Percentiles rank a stretch among this genome's conserved stretches.
These are phyloP conservation scores for Asobara japonica DNA, from an alignment of 1,140 invertebrate genomes.

Conservation along the genomic window DNA sequence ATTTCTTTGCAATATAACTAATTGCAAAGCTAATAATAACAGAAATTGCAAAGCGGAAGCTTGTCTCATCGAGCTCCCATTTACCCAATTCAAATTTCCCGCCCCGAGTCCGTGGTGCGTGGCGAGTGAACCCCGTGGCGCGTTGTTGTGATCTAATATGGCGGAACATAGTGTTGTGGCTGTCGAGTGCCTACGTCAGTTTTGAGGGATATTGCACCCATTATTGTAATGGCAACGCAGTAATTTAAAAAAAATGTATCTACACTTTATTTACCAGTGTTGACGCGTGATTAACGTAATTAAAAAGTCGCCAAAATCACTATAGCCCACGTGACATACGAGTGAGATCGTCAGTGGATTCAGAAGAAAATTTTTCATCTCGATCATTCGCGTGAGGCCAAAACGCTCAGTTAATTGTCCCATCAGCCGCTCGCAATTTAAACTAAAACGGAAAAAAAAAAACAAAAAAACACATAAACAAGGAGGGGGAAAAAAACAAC, in stretches of 20 bases:
- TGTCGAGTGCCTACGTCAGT: conserved; percentile 63
- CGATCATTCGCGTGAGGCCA: conserved; percentile 23
- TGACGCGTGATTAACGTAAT: background rate
- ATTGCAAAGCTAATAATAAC: too few relatives aligned
- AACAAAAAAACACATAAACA: too few relatives aligned
- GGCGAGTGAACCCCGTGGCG: conserved; percentile 61
- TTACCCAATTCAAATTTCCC: conserved; percentile 48
- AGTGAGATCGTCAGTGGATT: conserved; percentile 1
- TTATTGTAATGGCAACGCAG: conserved; percentile 43
- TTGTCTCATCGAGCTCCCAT: too few relatives aligned
- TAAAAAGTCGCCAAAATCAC: background rate
- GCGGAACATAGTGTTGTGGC: conserved; percentile 67
- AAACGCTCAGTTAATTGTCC: conserved; percentile 30
- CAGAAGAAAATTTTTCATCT: background rate
- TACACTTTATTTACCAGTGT: background rate
- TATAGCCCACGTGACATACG: background rate
- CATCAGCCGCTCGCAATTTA: conserved; percentile 27
- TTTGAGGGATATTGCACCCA: conserved; percentile 42
- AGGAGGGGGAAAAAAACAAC: too few relatives aligned
- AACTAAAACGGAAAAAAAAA: background rate
- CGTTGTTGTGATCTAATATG: conserved; percentile 67
- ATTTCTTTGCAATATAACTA: too few relatives aligned
- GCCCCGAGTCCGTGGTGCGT: conserved; percentile 50
- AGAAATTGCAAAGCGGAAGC: too few relatives aligned
- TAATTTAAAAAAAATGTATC: conserved; percentile 46